These are phyloP conservation scores for Aphaenogaster floridana DNA, from an alignment of 1,140 invertebrate species.

Conservation along the genomic window DNA sequence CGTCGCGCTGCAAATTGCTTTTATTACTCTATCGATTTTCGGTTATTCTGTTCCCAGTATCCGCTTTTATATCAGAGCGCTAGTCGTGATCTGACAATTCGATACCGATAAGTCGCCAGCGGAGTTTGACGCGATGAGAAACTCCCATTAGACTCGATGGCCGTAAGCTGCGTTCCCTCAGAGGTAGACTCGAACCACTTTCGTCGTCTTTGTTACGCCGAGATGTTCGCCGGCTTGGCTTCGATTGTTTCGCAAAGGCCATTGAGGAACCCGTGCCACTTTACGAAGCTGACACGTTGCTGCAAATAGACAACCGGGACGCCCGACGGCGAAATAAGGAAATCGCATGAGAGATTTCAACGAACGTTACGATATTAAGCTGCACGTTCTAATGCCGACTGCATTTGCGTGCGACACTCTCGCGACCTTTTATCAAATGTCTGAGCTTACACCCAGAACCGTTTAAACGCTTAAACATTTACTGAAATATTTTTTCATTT, in stretches of 20 bases:
- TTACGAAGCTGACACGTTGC: slow-evolving; percentile 40
- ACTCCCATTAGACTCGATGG: slow-evolving; percentile 64
- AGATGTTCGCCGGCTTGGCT: slow-evolving; percentile 55
- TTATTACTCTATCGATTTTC: slow-evolving; percentile 43
- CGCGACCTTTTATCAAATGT: slow-evolving; percentile 10
- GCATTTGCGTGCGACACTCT: background rate
- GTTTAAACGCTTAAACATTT: background rate
- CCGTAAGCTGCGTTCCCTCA: slow-evolving; percentile 55
- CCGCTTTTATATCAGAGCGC: background rate
- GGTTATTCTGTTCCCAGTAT: slow-evolving; percentile 22
- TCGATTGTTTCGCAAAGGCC: slow-evolving; percentile 62
- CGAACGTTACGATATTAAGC: slow-evolving; percentile 63
- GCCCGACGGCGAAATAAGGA: slow-evolving; percentile 54
- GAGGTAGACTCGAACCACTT: slow-evolving; percentile 54
- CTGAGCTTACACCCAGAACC: background rate
- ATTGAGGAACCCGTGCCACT: slow-evolving; percentile 51
- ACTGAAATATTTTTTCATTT: background rate
- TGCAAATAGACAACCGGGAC: slow-evolving; percentile 40
- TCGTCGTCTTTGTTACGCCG: slow-evolving; percentile 31
- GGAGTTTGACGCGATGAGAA: slow-evolving; percentile 65
- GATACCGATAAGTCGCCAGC: slow-evolving; percentile 51
- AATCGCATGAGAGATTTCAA: slow-evolving; percentile 70
- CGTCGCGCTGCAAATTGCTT: slow-evolving; percentile 10
- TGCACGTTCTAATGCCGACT: slow-evolving; percentile 14
- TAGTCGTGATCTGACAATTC: slow-evolving; percentile 60